Evolutionary conservation across 1,140 invertebrate species (phyloP), one percentile per base, ranked within the genome.

Genomic region (Rhizoglyphus robini): DNA sequence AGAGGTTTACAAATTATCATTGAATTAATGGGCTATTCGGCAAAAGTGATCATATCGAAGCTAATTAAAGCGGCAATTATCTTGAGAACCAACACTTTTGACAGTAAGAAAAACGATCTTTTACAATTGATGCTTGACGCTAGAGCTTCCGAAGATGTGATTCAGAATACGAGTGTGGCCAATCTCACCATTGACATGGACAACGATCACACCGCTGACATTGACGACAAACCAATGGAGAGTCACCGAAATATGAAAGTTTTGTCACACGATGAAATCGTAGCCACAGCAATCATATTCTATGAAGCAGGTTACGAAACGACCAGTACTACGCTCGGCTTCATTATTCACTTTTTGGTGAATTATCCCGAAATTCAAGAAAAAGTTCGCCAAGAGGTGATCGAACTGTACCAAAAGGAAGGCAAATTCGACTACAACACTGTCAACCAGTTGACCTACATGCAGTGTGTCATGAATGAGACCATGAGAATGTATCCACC

Each of bases 221-320:
- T 18, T 13, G 4, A 13, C 2, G 8, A 15, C 4, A 59, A 5
- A 27, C 23, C 13, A 23, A 32, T 29, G 32, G 48, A 63, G 13
- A 23, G 32, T 11, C 29, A 30, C 4, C 8, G n/a, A 51, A 64
- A 23, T 51, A 20, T 15, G 27, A 63, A 63, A 32, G 4, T n/a
- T 27, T 23, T 70, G 23, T 68, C 63, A 3, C 67, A 69, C 25
- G 67, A 72, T 13, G 75, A 76, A 64, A 70, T 79, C 13, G 49
- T 73, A 5, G 73, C 70, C 3, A 73, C 75, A 36, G 65, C 71
- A 4, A 20, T 76, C 27, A 20, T 78, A 1, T 79, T 79, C 65
- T 32, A 72, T 78, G 63, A 64, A 47, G 79, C 76, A 61, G 77
- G 78, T 13, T 78, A 75, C 64, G 78, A 79, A 51, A 80, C 79